A percentile compares a stretch with the other conserved stretches of the same genome.
Conservation (phyloP, 2,797 vertebrate species). For the Pseudopleuronectes americanus region DNA sequence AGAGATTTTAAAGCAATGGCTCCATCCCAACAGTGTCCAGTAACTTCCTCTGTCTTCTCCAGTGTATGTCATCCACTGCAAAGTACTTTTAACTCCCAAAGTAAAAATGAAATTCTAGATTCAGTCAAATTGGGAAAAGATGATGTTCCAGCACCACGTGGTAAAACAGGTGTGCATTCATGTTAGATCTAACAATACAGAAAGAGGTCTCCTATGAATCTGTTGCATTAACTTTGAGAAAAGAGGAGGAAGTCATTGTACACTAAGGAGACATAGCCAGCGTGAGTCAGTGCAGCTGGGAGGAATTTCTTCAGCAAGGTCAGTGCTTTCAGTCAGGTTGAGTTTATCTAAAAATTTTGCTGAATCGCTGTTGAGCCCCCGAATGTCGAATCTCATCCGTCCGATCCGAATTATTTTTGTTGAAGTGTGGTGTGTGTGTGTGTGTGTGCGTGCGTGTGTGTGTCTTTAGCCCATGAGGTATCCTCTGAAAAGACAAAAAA, state of each 20-base stretch:
- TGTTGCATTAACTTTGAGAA: background rate
- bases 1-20: conserved; percentile 17
- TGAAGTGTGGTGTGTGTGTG: background rate
- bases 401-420: conserved; percentile 14
- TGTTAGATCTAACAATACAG: background rate
- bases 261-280: conserved; percentile 15
- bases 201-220: background rate
- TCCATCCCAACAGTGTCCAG: conserved; percentile 13
- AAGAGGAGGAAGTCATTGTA: conserved; percentile 16
- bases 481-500: conserved; percentile 83
- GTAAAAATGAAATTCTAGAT: background rate
- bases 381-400: conserved; percentile 9
- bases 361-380: conserved; percentile 10
- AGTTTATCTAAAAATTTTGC: conserved; percentile 21
- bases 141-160: no score
- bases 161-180: background rate
- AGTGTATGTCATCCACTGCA: background rate
- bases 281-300: conserved; percentile 20
- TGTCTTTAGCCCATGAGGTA: conserved; percentile 94
- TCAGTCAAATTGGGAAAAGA: background rate
- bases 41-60: conserved; percentile 23
- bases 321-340: conserved; percentile 52
- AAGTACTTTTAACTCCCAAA: background rate
- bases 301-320: conserved; percentile 36
- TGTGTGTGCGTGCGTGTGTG: no score